These are phyloP conservation scores for Anguilla rostrata DNA, from an alignment of 2,113 vertebrate genomes.

Conservation along the genomic window DNA sequence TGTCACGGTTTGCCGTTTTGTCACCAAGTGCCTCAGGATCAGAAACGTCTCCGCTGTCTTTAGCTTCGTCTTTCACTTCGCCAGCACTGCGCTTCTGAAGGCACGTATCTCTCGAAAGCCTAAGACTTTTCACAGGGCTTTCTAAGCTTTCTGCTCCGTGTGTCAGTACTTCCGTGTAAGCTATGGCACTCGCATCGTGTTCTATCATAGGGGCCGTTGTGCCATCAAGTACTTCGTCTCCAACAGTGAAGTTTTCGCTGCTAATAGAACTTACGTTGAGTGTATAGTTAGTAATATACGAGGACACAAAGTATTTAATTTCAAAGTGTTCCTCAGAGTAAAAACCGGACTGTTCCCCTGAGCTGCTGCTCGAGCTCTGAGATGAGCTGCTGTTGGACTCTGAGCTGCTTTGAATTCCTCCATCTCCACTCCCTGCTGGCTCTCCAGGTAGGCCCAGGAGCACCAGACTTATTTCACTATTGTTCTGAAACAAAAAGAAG, in stretches of 20 bases:
- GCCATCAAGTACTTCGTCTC: not conserved
- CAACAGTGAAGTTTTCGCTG: not conserved
- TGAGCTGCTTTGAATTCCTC: not conserved
- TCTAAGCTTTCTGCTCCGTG: not conserved
- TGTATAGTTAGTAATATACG: not conserved
- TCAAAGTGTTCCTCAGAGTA: not conserved
- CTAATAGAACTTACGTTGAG: not conserved
- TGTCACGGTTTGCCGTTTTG: not conserved
- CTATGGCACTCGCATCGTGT: not conserved
- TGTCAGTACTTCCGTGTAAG: not conserved
- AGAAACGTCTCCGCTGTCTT: not conserved
- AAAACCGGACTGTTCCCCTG: constrained; percentile 1
- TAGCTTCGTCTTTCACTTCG: not conserved
- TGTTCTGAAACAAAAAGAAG: not conserved
- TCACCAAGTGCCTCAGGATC: not conserved
- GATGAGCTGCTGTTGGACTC: not conserved
- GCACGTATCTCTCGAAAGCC: not conserved
- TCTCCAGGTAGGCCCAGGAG: not conserved
- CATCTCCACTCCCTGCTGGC: not conserved
- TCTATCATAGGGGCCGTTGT: not conserved
- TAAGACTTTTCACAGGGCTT: not conserved
- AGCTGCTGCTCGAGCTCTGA: not conserved
- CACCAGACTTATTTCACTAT: not conserved
- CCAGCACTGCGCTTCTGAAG: not conserved
- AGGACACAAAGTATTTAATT: not conserved